Evolutionary conservation across 2,888 invertebrate genomes (phyloP).

Genomic region (Sialis lutaria): DNA sequence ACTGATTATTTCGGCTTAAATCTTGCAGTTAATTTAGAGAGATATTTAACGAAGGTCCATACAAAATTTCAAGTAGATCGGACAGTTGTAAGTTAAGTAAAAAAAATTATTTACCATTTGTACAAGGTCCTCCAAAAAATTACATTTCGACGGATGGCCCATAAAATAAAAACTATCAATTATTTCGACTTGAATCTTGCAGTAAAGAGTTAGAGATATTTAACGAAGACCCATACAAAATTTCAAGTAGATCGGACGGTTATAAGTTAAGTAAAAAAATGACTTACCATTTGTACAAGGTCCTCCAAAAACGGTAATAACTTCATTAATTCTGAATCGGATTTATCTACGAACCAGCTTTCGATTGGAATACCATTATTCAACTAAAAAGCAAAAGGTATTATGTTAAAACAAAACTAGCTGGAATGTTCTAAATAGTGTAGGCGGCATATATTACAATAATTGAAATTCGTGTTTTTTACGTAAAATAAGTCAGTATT

Average conservation of each 20-base stretch:
- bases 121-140: slow-evolving; percentile 76
- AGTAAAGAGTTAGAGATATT: too few relatives aligned
- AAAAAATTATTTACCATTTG: slow-evolving; percentile 40
- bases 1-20: too few relatives aligned
- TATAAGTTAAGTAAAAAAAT: background rate
- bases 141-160: too few relatives aligned
- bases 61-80: background rate
- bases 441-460: too few relatives aligned
- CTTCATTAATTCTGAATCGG: slow-evolving; percentile 78
- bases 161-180: too few relatives aligned
- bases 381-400: slow-evolving; percentile 34
- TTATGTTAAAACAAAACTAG: background rate
- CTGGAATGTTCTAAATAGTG: too few relatives aligned
- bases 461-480: too few relatives aligned
- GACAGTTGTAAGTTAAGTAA: background rate
- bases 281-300: slow-evolving; percentile 56
- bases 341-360: slow-evolving; percentile 88
- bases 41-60: too few relatives aligned
- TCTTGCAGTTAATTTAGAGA: too few relatives aligned
- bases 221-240: background rate
- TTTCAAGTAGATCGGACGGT: background rate
- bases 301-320: slow-evolving; percentile 82
- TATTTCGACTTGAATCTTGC: too few relatives aligned
- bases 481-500: too few relatives aligned
- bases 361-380: slow-evolving; percentile 96